Evolutionary conservation across 92 coral and sea anemone species (phyloP).

Genomic region (Bergia puertoricense): DNA sequence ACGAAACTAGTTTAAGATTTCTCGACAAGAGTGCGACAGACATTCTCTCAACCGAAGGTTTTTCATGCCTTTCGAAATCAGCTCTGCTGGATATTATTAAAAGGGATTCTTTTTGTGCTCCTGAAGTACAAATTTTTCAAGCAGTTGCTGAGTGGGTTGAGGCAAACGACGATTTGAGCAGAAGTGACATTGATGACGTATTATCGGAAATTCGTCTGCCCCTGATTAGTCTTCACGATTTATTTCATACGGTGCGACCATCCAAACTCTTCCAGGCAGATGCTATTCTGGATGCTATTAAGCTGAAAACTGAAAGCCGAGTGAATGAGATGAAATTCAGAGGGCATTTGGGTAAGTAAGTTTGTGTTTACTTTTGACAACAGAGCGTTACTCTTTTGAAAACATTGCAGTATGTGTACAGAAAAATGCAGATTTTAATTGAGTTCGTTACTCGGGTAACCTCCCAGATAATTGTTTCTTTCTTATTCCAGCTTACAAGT

Average conservation of each 20-base stretch:
- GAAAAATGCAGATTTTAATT: no score
- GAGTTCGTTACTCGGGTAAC: no score
- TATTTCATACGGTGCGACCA: slow-evolving; percentile 95
- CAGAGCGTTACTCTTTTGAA: no score
- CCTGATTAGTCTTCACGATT: slow-evolving; percentile 83
- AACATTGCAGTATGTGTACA: no score
- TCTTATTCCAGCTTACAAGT: no score
- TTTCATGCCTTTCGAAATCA: slow-evolving; percentile 78
- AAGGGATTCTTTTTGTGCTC: slow-evolving; percentile 98
- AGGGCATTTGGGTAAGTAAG: slow-evolving; percentile 92
- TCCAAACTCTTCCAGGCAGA: slow-evolving; percentile 87
- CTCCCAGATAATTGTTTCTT: no score
- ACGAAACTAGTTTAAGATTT: slow-evolving; percentile 80
- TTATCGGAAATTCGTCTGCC: slow-evolving; percentile 82
- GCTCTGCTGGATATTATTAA: slow-evolving; percentile 78
- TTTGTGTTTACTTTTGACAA: neutral
- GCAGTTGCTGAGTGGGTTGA: slow-evolving; percentile 90
- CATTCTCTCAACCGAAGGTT: slow-evolving; percentile 76
- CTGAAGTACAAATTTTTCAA: slow-evolving; percentile 91
- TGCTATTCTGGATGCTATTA: slow-evolving; percentile 91
- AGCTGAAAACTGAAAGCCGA: slow-evolving; percentile 93
- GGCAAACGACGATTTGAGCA: slow-evolving; percentile 62
- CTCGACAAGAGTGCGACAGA: slow-evolving; percentile 85
- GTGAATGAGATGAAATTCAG: slow-evolving; percentile 94
- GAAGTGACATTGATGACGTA: slow-evolving; percentile 58